Percentiles rank a stretch among this genome's conserved stretches.
Evolutionary conservation across 1,140 invertebrate species (phyloP).

Genomic region (Bombus pascuorum): DNA sequence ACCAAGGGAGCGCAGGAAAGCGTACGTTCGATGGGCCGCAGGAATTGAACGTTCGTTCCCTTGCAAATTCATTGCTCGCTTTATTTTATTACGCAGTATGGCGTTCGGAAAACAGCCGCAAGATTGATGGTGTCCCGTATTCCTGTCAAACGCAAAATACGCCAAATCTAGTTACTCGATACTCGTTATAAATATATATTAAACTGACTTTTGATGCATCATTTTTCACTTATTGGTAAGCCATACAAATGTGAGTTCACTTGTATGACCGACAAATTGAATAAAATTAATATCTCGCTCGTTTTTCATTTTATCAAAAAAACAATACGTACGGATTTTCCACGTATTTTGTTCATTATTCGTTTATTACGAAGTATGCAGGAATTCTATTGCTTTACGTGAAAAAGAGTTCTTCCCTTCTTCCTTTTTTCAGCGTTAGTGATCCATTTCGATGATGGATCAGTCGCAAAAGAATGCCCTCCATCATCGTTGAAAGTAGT

Average conservation of each 20-base stretch:
- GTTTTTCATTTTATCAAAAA: background rate
- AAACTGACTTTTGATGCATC: background rate
- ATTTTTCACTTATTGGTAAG: conserved; percentile 40
- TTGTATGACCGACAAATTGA: background rate
- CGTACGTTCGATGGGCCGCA: conserved; percentile 33
- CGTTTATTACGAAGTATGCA: too few species aligned
- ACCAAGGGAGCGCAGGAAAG: conserved; percentile 19
- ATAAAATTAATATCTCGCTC: background rate
- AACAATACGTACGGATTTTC: too few species aligned
- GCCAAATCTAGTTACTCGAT: background rate
- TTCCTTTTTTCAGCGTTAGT: background rate
- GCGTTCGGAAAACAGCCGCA: conserved; percentile 5
- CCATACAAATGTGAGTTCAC: too few species aligned
- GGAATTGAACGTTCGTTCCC: conserved; percentile 13
- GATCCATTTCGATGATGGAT: conserved; percentile 20
- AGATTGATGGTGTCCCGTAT: conserved; percentile 32
- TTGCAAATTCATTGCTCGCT: conserved; percentile 36
- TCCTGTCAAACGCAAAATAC: conserved; percentile 30
- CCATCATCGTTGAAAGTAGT: conserved; percentile 1
- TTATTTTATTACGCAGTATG: conserved; percentile 38
- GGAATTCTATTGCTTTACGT: background rate
- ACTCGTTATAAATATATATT: conserved; percentile 8
- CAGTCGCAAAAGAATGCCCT: background rate
- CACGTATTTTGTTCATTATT: background rate
- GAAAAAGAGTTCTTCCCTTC: background rate